Evolutionary conservation across 1,140 invertebrate genomes (phyloP), one percentile per base, ranked within the genome.

Genomic region (Lepidurus packardi): DNA sequence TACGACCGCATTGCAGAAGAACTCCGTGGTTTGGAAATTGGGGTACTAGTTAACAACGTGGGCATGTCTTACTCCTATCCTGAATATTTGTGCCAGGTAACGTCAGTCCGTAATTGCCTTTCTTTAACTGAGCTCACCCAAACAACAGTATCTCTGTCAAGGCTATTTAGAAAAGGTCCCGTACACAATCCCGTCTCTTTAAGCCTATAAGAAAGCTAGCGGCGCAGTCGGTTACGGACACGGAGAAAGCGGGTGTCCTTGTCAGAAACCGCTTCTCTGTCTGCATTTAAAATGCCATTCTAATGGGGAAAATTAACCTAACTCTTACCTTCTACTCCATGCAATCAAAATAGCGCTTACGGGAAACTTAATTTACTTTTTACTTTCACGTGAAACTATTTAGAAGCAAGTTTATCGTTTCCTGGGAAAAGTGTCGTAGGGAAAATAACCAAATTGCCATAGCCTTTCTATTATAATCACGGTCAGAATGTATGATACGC

Each of bases 11-110:
- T 88, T 47, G 73, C 82, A 45, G 78, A 80, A 73, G 83, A 86
- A 47, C 79, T 89, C 21, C 76, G 83, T 25, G 85, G 82, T 42
- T 81, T 90, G 6, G 87, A 89, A 76, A 86, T 89, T 81, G 87
- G 87, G 53, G 84, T 87, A 76, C 82, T 89, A 65, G 86, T 89
- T 11, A 90, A 90, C 81, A 90, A 90, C 84, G 89, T 88, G 78
- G 89, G 89, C 47, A 86, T 89, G 81, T 85, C 83, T n/a, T 88
- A 89, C 82, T 79, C 83, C 4, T 85, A 84, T 80, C 87, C 88
- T 16, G 81, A 83, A 76, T 87, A 84, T 79, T 80, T 85, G 8
- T 73, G 24, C 21, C 43, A 80, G 75, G 79, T 80, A 74, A 77
- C 24, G 6, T n/a, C 9, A 7, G 21, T 21, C 53, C 0, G 47